phyloP scores from a whole-genome alignment of 2,888 invertebrate species.

The Carabus problematicus region DNA sequence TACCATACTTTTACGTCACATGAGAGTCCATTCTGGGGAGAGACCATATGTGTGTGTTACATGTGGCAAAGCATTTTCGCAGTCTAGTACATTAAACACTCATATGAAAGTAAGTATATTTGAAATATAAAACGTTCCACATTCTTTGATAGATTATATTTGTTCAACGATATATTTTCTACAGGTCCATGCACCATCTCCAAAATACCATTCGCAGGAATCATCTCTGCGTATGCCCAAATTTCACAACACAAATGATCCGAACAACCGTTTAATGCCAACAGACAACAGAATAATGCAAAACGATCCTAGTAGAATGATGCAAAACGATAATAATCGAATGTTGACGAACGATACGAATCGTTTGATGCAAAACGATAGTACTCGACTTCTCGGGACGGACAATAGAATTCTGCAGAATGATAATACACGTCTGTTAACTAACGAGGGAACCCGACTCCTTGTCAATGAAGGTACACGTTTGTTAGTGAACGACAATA shows the following conservation, averaged over 20 bases:
- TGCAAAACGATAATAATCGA: conserved; percentile 50
- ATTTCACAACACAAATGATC: conserved; percentile 45
- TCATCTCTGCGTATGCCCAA: conserved; percentile 43
- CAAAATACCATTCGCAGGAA: conserved; percentile 54
- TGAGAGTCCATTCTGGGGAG: conserved; percentile 60
- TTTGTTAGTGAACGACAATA: conserved; percentile 54
- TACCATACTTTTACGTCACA: conserved; percentile 58
- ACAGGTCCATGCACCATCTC: conserved; percentile 54
- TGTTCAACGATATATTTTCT: conserved; percentile 19
- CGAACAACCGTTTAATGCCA: conserved; percentile 52
- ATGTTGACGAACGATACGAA: conserved; percentile 50
- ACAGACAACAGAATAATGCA: conserved; percentile 54
- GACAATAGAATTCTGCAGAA: conserved; percentile 45
- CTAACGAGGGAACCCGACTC: conserved; percentile 52
- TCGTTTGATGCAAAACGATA: conserved; percentile 50
- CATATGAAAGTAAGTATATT: conserved; percentile 57
- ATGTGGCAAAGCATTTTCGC: conserved; percentile 60
- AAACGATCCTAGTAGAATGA: conserved; percentile 52
- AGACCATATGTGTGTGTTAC: conserved; percentile 60
- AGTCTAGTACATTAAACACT: conserved; percentile 59
- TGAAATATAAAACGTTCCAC: too few relatives aligned
- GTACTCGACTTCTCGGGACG: conserved; percentile 41
- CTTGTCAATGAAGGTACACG: conserved; percentile 56
- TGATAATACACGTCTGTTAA: conserved; percentile 47
- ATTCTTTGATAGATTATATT: background rate